A percentile compares a stretch with the other conserved stretches of the same genome.
Conservation (phyloP, 2,113 vertebrate genomes). For the Rhagologus leucostigma region DNA sequence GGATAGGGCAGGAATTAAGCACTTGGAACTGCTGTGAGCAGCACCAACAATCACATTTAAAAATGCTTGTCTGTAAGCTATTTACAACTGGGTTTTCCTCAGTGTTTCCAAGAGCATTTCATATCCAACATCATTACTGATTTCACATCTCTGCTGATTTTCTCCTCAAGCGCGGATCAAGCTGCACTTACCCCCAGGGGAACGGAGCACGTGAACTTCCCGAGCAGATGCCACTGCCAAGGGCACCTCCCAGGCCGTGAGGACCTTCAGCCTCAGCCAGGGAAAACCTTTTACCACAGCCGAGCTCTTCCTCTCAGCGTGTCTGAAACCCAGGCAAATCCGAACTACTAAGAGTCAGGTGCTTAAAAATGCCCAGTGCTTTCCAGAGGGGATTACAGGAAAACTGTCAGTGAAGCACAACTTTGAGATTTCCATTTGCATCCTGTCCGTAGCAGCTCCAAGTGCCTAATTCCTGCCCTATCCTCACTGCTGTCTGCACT, state of each 20-base stretch:
- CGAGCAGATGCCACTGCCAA: rapidly evolving
- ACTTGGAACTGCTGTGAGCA: not conserved
- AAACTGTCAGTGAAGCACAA: not conserved
- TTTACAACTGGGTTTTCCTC: not conserved
- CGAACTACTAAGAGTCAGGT: not conserved
- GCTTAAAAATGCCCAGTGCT: not conserved
- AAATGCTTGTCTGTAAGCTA: not conserved
- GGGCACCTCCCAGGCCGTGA: not conserved
- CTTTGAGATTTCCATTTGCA: not conserved
- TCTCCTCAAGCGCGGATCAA: not conserved
- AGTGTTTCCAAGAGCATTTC: not conserved
- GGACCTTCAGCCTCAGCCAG: not conserved
- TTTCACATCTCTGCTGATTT: not conserved
- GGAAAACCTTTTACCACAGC: rapidly evolving
- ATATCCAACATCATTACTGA: not conserved
- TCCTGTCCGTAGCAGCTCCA: not conserved
- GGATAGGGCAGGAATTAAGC: not conserved
- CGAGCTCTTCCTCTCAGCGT: rapidly evolving
- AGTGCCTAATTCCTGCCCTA: not conserved
- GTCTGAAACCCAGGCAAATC: not conserved
- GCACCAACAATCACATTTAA: rapidly evolving
- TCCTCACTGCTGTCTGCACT: not conserved
- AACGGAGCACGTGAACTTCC: not conserved
- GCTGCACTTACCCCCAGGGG: not conserved
- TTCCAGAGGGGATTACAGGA: not conserved